These are phyloP conservation scores for Drosophila navojoa DNA, from an alignment of 1,140 invertebrate species.

Conservation along the genomic window DNA sequence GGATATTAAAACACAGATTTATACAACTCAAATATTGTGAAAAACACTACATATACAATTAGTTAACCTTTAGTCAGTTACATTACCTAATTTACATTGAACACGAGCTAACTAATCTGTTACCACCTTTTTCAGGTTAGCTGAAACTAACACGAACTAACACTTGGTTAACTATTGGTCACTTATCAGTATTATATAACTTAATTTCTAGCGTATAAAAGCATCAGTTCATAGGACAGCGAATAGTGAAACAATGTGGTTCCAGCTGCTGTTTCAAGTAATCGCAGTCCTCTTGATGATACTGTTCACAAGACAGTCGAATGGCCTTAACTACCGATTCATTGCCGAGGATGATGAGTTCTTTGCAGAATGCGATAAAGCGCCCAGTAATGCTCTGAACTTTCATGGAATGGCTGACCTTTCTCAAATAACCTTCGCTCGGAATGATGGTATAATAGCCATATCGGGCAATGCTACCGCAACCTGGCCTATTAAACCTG, in stretches of 20 bases:
- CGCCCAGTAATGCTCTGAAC: neutral
- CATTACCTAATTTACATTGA: too few species aligned
- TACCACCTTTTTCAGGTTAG: neutral
- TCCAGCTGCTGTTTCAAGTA: neutral
- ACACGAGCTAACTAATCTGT: too few species aligned
- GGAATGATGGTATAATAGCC: too few species aligned
- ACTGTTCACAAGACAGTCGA: neutral
- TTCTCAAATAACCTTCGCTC: neutral
- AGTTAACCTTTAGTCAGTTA: too few species aligned
- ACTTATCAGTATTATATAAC: too few species aligned
- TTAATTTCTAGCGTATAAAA: neutral
- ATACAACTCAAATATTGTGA: too few species aligned
- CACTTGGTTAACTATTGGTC: neutral
- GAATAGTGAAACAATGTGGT: neutral
- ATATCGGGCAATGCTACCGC: neutral
- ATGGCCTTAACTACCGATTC: neutral
- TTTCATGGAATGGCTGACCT: neutral
- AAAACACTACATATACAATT: too few species aligned
- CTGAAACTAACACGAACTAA: neutral
- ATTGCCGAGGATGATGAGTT: neutral
- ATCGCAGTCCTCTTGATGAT: neutral
- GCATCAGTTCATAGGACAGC: neutral
- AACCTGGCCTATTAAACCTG: neutral
- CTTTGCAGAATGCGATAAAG: neutral
- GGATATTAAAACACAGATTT: too few species aligned